Evolutionary conservation across 2,888 invertebrate genomes (phyloP).

Genomic region (Dicyrtomina minuta): DNA sequence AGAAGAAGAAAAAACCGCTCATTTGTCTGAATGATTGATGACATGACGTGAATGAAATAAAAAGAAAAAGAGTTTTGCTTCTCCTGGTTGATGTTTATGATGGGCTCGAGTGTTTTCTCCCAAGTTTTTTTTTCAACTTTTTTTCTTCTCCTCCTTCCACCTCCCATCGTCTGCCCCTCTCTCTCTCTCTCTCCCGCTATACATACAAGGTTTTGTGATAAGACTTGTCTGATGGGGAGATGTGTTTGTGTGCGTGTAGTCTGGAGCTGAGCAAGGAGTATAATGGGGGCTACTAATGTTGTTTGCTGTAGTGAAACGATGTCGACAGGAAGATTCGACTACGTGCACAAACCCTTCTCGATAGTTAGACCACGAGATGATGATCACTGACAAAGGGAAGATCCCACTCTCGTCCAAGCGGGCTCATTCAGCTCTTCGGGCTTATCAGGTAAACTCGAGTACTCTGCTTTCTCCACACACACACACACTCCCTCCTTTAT

Average conservation of each 20-base stretch:
- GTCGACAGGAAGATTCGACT: slow-evolving; percentile 87
- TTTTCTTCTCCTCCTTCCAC: not conserved
- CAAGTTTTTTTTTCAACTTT: not conserved
- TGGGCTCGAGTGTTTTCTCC: slow-evolving; percentile 17
- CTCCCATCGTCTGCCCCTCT: too few species aligned
- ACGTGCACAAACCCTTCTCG: slow-evolving; percentile 90
- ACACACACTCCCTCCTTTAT: not conserved
- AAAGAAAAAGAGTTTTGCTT: slow-evolving; percentile 21
- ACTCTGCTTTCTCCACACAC: not conserved
- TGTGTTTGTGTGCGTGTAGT: not conserved
- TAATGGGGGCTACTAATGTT: slow-evolving; percentile 4
- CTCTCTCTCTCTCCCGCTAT: not conserved
- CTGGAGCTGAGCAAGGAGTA: not conserved
- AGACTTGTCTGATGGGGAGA: slow-evolving; percentile 2
- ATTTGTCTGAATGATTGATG: slow-evolving; percentile 35
- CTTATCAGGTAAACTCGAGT: slow-evolving; percentile 62
- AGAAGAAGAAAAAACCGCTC: slow-evolving; percentile 22
- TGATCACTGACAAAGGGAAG: slow-evolving; percentile 82
- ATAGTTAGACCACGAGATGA: slow-evolving; percentile 80
- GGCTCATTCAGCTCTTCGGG: slow-evolving; percentile 77
- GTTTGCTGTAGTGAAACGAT: slow-evolving; percentile 77
- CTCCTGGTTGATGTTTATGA: slow-evolving; percentile 25
- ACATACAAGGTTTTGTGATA: slow-evolving; percentile 1
- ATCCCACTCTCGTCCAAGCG: slow-evolving; percentile 77
- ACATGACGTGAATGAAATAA: slow-evolving; percentile 31